Conservation (phyloP, 2,888 invertebrate genomes). For the Hirudinaria manillensis region DNA sequence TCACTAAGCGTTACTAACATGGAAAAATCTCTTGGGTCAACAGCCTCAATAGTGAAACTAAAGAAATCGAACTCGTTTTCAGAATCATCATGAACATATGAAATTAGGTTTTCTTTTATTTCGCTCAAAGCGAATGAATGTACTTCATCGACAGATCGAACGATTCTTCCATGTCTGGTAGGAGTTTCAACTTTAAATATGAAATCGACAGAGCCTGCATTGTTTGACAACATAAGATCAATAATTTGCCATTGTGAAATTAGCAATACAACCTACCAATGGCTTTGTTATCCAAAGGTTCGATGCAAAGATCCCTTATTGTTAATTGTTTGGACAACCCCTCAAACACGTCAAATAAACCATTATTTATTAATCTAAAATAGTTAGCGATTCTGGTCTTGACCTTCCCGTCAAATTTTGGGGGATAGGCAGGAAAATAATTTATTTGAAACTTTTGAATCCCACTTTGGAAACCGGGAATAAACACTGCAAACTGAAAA, state of each 20-base stretch:
- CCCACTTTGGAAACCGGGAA: neutral
- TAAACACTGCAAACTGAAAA: neutral
- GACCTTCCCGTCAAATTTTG: neutral
- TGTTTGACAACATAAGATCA: too few relatives aligned
- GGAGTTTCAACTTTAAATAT: neutral
- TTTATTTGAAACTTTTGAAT: neutral
- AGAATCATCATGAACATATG: slow-evolving; percentile 6
- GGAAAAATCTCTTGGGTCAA: neutral
- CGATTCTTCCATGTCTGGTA: neutral
- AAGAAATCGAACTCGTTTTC: slow-evolving; percentile 13
- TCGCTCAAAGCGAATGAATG: neutral
- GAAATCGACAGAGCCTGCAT: neutral
- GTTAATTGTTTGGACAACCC: neutral
- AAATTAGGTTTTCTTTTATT: neutral
- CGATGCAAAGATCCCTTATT: neutral
- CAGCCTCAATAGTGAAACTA: neutral
- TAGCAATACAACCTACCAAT: neutral
- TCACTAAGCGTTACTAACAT: neutral
- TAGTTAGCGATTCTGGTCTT: neutral
- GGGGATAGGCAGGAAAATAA: neutral
- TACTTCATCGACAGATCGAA: neutral
- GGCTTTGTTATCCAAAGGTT: neutral
- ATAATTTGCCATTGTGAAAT: too few relatives aligned
- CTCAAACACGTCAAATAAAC: slow-evolving; percentile 1
- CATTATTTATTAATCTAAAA: slow-evolving; percentile 2